Conservation (phyloP, 2,113 vertebrate species). For the Psephotus haematonotus region DNA sequence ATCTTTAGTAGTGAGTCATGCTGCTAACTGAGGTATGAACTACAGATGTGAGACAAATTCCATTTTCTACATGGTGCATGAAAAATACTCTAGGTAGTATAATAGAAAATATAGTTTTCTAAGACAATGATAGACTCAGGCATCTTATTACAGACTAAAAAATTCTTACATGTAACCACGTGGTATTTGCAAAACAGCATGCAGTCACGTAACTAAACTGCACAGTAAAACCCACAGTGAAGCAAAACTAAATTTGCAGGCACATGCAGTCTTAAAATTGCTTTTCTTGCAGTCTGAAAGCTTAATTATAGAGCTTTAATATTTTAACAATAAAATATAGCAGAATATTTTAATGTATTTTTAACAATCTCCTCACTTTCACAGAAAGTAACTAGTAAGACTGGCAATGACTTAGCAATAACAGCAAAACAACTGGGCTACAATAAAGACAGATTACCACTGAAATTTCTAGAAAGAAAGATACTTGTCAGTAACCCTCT, state of each 20-base stretch:
- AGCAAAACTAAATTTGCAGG: constrained; percentile 3
- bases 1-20: not conserved
- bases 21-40: not conserved
- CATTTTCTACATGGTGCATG: not conserved
- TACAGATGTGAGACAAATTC: constrained; percentile 13
- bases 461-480: not conserved
- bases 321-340: constrained; percentile 19
- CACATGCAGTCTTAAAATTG: not conserved
- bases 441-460: not conserved
- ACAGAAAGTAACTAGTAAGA: not conserved
- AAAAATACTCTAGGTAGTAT: not conserved
- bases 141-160: constrained; percentile 5
- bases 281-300: constrained; percentile 3
- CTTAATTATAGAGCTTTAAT: not conserved
- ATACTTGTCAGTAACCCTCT: not conserved
- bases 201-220: not conserved
- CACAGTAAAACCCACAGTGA: not conserved
- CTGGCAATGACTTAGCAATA: not conserved
- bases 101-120: constrained; percentile 6
- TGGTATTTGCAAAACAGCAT: constrained; percentile 15
- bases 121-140: not conserved
- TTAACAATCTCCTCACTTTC: not conserved
- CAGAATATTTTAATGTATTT: not conserved
- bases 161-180: not conserved
- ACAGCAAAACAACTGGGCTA: not conserved